Percentiles rank a stretch among this genome's conserved stretches.
phyloP scores from a whole-genome alignment of 2,888 invertebrate species.

The Erebia aethiops region DNA sequence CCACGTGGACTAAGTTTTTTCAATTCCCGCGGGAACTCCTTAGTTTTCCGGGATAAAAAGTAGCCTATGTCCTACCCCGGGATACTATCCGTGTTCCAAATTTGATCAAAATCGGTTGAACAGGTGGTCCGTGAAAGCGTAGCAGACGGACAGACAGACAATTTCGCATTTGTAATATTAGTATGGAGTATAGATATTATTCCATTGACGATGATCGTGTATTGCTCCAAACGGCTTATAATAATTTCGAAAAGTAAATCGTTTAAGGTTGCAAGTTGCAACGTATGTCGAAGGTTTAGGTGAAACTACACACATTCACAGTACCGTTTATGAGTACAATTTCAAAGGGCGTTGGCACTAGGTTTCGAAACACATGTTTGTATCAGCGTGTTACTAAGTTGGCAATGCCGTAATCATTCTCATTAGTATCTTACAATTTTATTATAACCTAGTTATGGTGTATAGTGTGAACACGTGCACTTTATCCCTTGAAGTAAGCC shows the following conservation, averaged over 20 bases:
- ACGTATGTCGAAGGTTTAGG: slow-evolving; percentile 28
- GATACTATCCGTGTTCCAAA: too few species aligned
- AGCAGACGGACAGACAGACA: too few species aligned
- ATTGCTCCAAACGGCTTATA: neutral
- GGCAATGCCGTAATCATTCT: slow-evolving; percentile 27
- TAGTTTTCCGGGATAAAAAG: too few species aligned
- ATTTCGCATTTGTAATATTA: too few species aligned
- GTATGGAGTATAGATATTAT: too few species aligned
- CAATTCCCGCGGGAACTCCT: too few species aligned
- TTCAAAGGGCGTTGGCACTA: slow-evolving; percentile 53
- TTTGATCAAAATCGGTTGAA: too few species aligned
- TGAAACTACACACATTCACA: slow-evolving; percentile 25
- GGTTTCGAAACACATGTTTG: slow-evolving; percentile 45
- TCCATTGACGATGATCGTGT: neutral
- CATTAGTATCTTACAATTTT: slow-evolving; percentile 18
- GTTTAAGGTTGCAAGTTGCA: slow-evolving; percentile 1
- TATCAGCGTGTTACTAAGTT: slow-evolving; percentile 30
- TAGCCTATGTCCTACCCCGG: too few species aligned
- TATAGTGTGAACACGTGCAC: slow-evolving; percentile 11
- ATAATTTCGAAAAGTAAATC: neutral
- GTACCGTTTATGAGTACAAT: slow-evolving; percentile 31
- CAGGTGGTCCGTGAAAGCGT: too few species aligned
- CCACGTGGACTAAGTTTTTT: too few species aligned
- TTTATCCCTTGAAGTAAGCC: neutral
- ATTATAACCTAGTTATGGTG: slow-evolving; percentile 24